These are phyloP conservation scores for Onychomys leucogaster DNA, from an alignment of 2,797 vertebrate genomes.

Conservation along the genomic window DNA sequence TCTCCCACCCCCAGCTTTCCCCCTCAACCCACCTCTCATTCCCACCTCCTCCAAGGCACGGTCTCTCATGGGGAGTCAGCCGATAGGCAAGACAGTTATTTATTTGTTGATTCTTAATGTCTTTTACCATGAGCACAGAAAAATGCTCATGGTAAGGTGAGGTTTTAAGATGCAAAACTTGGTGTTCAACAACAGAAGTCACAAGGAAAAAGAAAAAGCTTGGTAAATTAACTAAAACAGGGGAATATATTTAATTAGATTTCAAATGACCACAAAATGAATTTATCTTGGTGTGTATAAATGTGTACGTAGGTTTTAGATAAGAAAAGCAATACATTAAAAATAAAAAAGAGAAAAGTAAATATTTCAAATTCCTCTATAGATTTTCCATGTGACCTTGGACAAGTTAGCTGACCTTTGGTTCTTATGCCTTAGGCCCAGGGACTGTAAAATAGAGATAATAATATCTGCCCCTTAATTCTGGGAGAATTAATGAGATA, in stretches of 20 bases:
- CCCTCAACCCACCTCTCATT: too few relatives aligned
- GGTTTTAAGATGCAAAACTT: not conserved
- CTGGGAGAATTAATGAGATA: slow-evolving; percentile 71
- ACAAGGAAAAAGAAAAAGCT: not conserved
- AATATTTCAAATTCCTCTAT: not conserved
- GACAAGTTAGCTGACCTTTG: slow-evolving; percentile 35
- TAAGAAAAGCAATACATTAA: not conserved
- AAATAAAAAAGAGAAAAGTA: not conserved
- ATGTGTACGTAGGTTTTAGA: not conserved
- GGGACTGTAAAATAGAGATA: slow-evolving; percentile 54
- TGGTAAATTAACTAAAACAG: not conserved
- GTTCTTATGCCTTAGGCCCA: slow-evolving; percentile 54
- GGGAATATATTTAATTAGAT: not conserved
- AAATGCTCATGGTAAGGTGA: not conserved
- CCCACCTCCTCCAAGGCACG: too few relatives aligned
- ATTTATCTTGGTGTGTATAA: accelerated
- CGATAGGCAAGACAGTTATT: too few relatives aligned
- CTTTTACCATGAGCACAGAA: not conserved
- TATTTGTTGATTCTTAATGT: not conserved
- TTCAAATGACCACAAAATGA: not conserved
- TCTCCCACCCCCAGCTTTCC: too few relatives aligned
- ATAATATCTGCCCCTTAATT: slow-evolving; percentile 44
- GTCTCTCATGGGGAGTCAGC: too few relatives aligned
- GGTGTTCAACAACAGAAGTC: not conserved
- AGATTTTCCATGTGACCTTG: slow-evolving; percentile 36